These are phyloP conservation scores for Hoplodrina blanda DNA, from an alignment of 2,888 invertebrate genomes.

Conservation along the genomic window DNA sequence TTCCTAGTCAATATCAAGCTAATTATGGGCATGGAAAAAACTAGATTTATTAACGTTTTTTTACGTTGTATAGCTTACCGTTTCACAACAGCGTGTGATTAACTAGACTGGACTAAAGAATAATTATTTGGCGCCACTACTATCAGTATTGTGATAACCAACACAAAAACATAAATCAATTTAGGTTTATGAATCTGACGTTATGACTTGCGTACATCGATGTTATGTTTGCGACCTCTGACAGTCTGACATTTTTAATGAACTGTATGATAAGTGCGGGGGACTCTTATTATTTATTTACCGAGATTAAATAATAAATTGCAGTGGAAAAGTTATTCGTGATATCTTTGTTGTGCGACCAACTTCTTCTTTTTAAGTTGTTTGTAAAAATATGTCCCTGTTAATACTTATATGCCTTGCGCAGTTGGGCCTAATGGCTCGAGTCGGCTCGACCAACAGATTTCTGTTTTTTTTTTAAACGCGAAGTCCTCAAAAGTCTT, in stretches of 20 bases:
- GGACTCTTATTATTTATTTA: constrained; percentile 21
- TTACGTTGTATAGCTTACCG: no score
- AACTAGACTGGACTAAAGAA: not conserved
- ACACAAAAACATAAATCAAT: constrained; percentile 24
- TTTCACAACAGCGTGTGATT: no score
- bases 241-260: constrained; percentile 45
- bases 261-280: constrained; percentile 31
- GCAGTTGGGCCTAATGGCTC: no score
- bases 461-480: no score
- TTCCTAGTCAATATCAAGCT: not conserved
- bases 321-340: constrained; percentile 43
- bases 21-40: not conserved
- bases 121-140: constrained; percentile 20
- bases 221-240: constrained; percentile 31
- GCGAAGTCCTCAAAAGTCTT: no score
- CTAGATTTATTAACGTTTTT: not conserved
- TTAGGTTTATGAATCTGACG: constrained; percentile 8
- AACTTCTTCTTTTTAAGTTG: not conserved
- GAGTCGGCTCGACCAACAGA: no score
- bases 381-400: no score
- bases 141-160: constrained; percentile 12
- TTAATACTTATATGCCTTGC: no score
- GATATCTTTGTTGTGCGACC: not conserved
- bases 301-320: constrained; percentile 18
- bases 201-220: constrained; percentile 7